Evolutionary conservation across 2,888 invertebrate species (phyloP).

Genomic region (Rotaria macrura): DNA sequence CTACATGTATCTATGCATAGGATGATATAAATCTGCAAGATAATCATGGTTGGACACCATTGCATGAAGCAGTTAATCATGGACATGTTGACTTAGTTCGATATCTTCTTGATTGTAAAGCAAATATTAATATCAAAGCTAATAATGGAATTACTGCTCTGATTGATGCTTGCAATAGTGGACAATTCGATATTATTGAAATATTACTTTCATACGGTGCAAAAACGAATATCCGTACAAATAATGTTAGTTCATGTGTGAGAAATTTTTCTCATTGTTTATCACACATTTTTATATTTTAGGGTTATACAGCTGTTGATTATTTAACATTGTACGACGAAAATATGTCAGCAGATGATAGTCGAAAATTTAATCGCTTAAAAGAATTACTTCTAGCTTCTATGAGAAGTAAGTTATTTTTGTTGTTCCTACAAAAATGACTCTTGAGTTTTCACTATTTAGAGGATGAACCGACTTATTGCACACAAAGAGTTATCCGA

Average conservation of each 20-base stretch:
- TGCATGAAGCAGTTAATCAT: constrained; percentile 1
- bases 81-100: not conserved
- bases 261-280: not conserved
- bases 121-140: not conserved
- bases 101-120: not conserved
- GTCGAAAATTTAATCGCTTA: not conserved
- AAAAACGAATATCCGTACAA: not conserved
- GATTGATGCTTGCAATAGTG: not conserved
- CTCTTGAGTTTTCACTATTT: not conserved
- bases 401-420: not conserved
- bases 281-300: not conserved
- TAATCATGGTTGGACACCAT: constrained; percentile 11
- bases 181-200: not conserved
- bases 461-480: not conserved
- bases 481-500: not conserved
- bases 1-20: not conserved
- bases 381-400: not conserved
- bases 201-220: constrained; percentile 7
- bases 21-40: not conserved
- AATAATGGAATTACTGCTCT: not conserved
- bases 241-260: not conserved
- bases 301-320: constrained; percentile 9
- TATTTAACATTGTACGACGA: not conserved
- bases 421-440: not conserved
- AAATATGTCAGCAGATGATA: not conserved